phyloP scores from a whole-genome alignment of 1,140 invertebrate species.

The Sweltsa coloradensis region DNA sequence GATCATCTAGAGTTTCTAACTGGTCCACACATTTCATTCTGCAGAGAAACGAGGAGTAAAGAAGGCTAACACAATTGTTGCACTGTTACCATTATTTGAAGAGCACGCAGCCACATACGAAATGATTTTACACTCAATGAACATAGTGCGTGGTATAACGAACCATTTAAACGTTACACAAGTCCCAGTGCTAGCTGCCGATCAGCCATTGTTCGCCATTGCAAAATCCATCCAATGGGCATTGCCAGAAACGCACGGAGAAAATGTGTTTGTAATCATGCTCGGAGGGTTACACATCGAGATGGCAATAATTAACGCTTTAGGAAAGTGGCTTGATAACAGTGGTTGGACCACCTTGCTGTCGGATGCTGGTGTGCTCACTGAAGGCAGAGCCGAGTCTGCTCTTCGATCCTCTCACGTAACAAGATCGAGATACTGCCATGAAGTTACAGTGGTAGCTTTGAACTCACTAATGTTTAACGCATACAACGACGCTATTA shows the following conservation, averaged over 20 bases:
- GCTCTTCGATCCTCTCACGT: slow-evolving; percentile 16
- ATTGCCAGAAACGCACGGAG: slow-evolving; percentile 19
- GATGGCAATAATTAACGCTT: slow-evolving; percentile 13
- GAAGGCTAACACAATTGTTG: neutral
- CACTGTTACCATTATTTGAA: neutral
- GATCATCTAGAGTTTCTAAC: neutral
- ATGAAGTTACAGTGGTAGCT: slow-evolving; percentile 17
- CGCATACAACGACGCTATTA: slow-evolving; percentile 7
- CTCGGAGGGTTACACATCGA: slow-evolving; percentile 20
- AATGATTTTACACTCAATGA: slow-evolving; percentile 3
- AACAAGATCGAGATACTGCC: slow-evolving; percentile 10
- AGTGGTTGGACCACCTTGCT: slow-evolving; percentile 3
- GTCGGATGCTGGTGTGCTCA: slow-evolving; percentile 14
- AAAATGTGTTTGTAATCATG: slow-evolving; percentile 20
- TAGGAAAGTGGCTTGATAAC: slow-evolving; percentile 6
- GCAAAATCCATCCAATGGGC: slow-evolving; percentile 21
- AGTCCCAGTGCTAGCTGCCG: slow-evolving; percentile 13
- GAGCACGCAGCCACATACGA: neutral
- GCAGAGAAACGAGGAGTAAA: neutral
- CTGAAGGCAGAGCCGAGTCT: slow-evolving; percentile 11
- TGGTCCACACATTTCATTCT: neutral
- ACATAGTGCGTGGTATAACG: neutral
- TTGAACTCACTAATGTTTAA: slow-evolving; percentile 1
- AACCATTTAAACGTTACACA: slow-evolving; percentile 8
- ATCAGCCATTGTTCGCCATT: slow-evolving; percentile 20